These are phyloP conservation scores for Neria commutata DNA, from an alignment of 2,888 invertebrate genomes.

Conservation along the genomic window DNA sequence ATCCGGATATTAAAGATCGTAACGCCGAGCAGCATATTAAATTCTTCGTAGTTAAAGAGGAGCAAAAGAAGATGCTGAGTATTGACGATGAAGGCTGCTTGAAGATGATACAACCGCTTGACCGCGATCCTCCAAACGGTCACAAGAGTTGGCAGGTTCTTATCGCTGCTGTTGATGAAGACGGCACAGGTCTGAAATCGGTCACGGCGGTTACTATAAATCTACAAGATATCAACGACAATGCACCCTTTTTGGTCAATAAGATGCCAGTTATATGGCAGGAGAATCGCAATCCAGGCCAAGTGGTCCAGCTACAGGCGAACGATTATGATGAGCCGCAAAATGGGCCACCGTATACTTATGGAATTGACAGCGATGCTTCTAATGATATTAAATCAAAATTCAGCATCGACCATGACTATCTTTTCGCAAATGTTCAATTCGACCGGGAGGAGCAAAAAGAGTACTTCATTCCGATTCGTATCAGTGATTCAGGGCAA, in stretches of 20 bases:
- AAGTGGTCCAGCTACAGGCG: conserved; percentile 73
- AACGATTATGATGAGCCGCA: conserved; percentile 81
- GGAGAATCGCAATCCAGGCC: conserved; percentile 76
- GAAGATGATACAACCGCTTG: conserved; percentile 69
- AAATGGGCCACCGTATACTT: conserved; percentile 87
- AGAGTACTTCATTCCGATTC: conserved; percentile 85
- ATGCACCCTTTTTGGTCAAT: conserved; percentile 85
- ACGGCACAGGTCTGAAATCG: conserved; percentile 70
- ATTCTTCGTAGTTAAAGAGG: conserved; percentile 75
- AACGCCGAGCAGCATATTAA: conserved; percentile 78
- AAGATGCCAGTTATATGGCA: conserved; percentile 83
- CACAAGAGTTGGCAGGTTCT: conserved; percentile 78
- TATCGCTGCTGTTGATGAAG: conserved; percentile 78
- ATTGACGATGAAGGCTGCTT: conserved; percentile 81
- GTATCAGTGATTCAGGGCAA: conserved; percentile 84
- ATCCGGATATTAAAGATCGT: conserved; percentile 83
- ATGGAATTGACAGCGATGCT: conserved; percentile 65
- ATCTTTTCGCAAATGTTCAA: conserved; percentile 72
- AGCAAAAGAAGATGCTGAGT: conserved; percentile 72
- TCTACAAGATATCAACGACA: conserved; percentile 89
- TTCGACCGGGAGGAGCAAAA: conserved; percentile 91
- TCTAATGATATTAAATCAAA: conserved; percentile 72
- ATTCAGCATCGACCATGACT: conserved; percentile 73
- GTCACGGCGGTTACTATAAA: conserved; percentile 73
- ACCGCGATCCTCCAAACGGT: conserved; percentile 88